These are phyloP conservation scores for Diaprepes abbreviatus DNA, from an alignment of 2,888 invertebrate species.

Conservation along the genomic window DNA sequence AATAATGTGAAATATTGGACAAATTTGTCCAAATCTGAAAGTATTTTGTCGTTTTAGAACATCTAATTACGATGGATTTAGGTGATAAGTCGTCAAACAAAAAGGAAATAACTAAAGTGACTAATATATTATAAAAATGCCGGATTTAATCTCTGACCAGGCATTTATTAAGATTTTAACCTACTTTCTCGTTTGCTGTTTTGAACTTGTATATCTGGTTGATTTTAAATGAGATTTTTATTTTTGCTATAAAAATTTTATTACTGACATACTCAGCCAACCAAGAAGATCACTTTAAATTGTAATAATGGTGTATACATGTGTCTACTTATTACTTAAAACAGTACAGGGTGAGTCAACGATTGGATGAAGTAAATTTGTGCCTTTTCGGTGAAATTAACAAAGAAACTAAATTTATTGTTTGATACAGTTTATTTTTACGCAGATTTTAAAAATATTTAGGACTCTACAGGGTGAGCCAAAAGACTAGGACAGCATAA, in stretches of 20 bases:
- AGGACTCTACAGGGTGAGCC: too few species aligned
- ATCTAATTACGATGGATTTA: too few species aligned
- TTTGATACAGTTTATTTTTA: too few species aligned
- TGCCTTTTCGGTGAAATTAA: too few species aligned
- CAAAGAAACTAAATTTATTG: too few species aligned
- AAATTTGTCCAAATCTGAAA: too few species aligned
- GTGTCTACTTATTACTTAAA: background rate
- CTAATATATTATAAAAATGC: constrained; percentile 11
- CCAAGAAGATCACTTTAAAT: constrained; percentile 1
- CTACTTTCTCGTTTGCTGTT: constrained; percentile 23
- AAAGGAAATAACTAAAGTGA: background rate
- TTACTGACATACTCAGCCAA: background rate
- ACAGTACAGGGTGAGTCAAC: too few species aligned
- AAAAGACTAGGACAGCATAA: too few species aligned
- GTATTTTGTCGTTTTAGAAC: too few species aligned
- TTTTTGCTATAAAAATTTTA: constrained; percentile 5
- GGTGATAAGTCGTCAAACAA: background rate
- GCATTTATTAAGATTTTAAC: constrained; percentile 25
- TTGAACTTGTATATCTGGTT: constrained; percentile 17
- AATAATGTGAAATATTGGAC: too few species aligned
- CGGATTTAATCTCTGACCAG: constrained; percentile 25
- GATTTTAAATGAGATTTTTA: background rate
- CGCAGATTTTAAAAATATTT: too few species aligned
- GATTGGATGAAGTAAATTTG: too few species aligned
- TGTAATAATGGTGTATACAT: background rate